Percentiles rank a stretch among this genome's conserved stretches.
Evolutionary conservation across 1,140 invertebrate genomes (phyloP).

Genomic region (Drosophila melanogaster): DNA sequence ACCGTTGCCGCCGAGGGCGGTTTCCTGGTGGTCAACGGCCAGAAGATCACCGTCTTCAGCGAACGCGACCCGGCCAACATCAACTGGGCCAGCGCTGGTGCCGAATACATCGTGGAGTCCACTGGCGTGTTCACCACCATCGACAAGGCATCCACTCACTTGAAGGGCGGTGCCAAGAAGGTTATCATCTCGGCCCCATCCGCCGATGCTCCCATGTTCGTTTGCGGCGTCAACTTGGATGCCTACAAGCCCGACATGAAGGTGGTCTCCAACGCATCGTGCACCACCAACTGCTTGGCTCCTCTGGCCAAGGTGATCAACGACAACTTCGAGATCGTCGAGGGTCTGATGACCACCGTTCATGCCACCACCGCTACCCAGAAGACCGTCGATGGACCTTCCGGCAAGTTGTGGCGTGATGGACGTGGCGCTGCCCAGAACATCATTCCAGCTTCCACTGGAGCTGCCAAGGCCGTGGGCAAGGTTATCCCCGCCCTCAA

Average conservation of each 20-base stretch:
- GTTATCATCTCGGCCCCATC: conserved; percentile 99
- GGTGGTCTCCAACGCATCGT: conserved; percentile 98
- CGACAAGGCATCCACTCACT: conserved; percentile 94
- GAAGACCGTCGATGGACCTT: conserved; percentile 98
- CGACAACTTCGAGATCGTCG: conserved; percentile 98
- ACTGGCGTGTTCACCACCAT: conserved; percentile 99
- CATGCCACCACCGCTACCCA: conserved; percentile 99
- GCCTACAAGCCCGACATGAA: conserved; percentile 93
- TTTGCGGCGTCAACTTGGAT: conserved; percentile 97
- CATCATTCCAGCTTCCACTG: conserved; percentile 99
- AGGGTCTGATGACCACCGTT: conserved; percentile 99
- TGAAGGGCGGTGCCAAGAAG: conserved; percentile 98
- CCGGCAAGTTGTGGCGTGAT: conserved; percentile 97
- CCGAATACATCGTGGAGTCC: conserved; percentile 98
- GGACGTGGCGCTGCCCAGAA: conserved; percentile 98
- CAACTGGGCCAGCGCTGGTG: conserved; percentile 95
- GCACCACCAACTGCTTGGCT: conserved; percentile 99
- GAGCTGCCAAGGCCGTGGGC: conserved; percentile 99
- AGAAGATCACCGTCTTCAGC: conserved; percentile 94
- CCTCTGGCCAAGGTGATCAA: conserved; percentile 98
- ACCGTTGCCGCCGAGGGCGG: conserved; percentile 92
- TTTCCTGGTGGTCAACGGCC: conserved; percentile 94
- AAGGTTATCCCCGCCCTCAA: conserved; percentile 98
- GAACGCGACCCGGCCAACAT: conserved; percentile 96
- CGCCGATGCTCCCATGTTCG: conserved; percentile 99